Conservation (phyloP, 1,140 invertebrate genomes). For the Cepaea nemoralis region DNA sequence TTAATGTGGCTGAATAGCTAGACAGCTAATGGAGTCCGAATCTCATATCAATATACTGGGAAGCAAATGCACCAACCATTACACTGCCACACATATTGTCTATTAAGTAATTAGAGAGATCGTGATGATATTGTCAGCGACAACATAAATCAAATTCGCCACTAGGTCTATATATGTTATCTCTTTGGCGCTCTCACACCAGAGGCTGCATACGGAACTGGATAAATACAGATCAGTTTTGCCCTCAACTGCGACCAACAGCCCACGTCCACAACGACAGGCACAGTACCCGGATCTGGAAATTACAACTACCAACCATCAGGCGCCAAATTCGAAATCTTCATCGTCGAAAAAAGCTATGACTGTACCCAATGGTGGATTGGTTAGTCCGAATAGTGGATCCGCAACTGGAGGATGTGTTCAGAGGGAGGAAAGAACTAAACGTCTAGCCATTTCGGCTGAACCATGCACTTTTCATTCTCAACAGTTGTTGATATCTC, state of each 20-base stretch:
- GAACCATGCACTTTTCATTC: conserved; percentile 77
- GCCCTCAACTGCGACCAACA: conserved; percentile 74
- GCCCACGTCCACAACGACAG: conserved; percentile 15
- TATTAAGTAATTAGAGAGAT: no score
- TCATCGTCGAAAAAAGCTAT: not conserved
- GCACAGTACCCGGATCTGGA: not conserved
- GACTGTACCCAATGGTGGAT: not conserved
- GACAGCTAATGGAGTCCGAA: no score
- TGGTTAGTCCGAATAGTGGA: not conserved
- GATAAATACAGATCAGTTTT: conserved; percentile 88
- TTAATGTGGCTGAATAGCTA: no score
- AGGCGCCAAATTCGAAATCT: conserved; percentile 7
- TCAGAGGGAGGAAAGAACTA: conserved; percentile 72
- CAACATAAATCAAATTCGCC: no score
- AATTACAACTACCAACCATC: not conserved
- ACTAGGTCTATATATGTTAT: no score
- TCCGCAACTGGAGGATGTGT: conserved; percentile 66
- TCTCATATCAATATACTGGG: no score
- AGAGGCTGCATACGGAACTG: conserved; percentile 79
- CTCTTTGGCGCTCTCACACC: not conserved
- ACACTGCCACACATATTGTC: no score
- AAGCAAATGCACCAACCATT: no score
- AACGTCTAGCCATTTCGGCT: conserved; percentile 87
- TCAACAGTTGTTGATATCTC: conserved; percentile 42
- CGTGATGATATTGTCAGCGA: no score